These are phyloP conservation scores for Aphelenchoides avenae DNA, from an alignment of 1,140 invertebrate species.

Conservation along the genomic window DNA sequence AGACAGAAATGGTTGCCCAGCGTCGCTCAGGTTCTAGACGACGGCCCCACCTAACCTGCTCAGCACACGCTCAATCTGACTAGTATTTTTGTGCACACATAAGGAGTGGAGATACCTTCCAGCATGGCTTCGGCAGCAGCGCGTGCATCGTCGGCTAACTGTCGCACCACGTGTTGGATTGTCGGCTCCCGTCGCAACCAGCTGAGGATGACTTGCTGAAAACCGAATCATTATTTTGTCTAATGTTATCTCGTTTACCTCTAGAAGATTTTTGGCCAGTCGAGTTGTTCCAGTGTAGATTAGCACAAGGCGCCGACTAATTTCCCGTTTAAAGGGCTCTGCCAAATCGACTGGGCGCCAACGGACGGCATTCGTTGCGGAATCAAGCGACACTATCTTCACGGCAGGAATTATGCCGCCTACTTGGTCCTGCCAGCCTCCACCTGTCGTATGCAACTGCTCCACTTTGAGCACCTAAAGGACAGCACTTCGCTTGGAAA, in stretches of 20 bases:
- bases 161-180: slow-evolving; percentile 6
- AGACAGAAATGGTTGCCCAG: too few species aligned
- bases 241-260: slow-evolving; percentile 20
- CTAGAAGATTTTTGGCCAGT: slow-evolving; percentile 45
- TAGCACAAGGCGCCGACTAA: slow-evolving; percentile 32
- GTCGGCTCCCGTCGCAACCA: slow-evolving; percentile 19
- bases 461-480: slow-evolving; percentile 39
- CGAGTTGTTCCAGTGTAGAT: slow-evolving; percentile 49
- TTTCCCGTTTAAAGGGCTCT: slow-evolving; percentile 14
- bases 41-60: too few species aligned
- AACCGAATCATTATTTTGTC: not conserved
- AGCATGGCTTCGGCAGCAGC: slow-evolving; percentile 15
- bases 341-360: slow-evolving; percentile 1
- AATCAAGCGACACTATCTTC: too few species aligned
- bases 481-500: too few species aligned
- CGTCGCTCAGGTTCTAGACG: too few species aligned
- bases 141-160: slow-evolving; percentile 14
- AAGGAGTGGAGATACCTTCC: slow-evolving; percentile 14
- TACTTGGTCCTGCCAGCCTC: slow-evolving; percentile 51
- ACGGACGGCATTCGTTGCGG: too few species aligned
- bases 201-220: slow-evolving; percentile 32
- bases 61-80: too few species aligned
- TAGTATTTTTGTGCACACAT: too few species aligned
- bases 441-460: slow-evolving; percentile 48
- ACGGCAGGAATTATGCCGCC: slow-evolving; percentile 38